These are phyloP conservation scores for Jacana jacana DNA, from an alignment of 2,113 vertebrate species.

Conservation along the genomic window DNA sequence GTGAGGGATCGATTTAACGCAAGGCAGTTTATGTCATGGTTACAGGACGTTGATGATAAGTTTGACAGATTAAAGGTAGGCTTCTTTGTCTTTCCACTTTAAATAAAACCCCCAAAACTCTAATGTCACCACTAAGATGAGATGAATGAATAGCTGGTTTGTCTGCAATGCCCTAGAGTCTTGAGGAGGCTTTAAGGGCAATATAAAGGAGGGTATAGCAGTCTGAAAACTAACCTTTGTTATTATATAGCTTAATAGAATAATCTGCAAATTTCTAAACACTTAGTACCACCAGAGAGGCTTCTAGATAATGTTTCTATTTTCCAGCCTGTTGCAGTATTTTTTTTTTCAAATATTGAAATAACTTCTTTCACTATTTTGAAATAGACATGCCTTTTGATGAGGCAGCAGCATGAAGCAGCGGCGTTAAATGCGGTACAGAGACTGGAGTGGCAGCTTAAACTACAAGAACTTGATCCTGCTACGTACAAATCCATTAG, in stretches of 20 bases:
- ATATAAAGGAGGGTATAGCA: background rate
- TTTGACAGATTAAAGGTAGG: conserved; percentile 98
- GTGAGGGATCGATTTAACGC: conserved; percentile 97
- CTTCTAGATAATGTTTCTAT: background rate
- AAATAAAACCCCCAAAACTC: background rate
- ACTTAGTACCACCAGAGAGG: background rate
- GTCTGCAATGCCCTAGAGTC: background rate
- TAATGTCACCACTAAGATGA: background rate
- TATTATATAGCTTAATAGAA: background rate
- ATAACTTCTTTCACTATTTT: background rate
- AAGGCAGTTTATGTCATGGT: conserved; percentile 98
- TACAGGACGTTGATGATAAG: conserved; percentile 98
- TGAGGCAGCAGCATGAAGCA: conserved; percentile 98
- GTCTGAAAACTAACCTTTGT: background rate
- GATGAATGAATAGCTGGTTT: background rate
- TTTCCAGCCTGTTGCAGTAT: background rate
- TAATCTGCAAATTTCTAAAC: background rate
- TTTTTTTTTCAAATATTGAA: background rate
- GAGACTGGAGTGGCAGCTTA: conserved; percentile 97
- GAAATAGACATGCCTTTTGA: conserved; percentile 93
- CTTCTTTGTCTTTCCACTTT: background rate
- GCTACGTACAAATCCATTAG: conserved; percentile 97
- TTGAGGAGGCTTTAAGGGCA: background rate
- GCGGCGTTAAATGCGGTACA: conserved; percentile 96
- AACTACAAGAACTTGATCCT: conserved; percentile 95